Percentiles rank a stretch among this genome's conserved stretches.
phyloP scores from a whole-genome alignment of 2,888 invertebrate species.

The Anticlea derivata region DNA sequence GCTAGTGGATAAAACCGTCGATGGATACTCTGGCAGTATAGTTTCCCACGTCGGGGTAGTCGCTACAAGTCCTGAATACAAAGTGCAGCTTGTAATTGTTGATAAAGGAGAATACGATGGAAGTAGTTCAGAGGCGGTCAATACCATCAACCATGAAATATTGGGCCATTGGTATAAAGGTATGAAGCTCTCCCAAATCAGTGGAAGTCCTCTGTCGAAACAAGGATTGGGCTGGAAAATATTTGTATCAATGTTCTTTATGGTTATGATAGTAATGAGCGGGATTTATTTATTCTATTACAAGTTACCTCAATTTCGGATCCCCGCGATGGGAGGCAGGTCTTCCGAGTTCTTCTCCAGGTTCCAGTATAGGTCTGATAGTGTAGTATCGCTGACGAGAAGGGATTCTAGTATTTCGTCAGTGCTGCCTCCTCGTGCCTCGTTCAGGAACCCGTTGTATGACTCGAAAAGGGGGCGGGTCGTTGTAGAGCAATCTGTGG shows the following conservation, averaged over 20 bases:
- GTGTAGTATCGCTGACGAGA: constrained; percentile 69
- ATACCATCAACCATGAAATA: constrained; percentile 52
- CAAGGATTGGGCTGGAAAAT: constrained; percentile 61
- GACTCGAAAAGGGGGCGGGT: constrained; percentile 69
- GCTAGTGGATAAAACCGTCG: constrained; percentile 49
- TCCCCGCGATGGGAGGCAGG: constrained; percentile 42
- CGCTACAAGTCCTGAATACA: constrained; percentile 35
- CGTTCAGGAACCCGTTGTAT: constrained; percentile 74
- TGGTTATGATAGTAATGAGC: constrained; percentile 53
- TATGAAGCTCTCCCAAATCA: constrained; percentile 48
- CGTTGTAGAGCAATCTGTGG: constrained; percentile 52
- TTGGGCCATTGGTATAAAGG: constrained; percentile 53
- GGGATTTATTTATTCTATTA: constrained; percentile 68
- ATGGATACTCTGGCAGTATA: constrained; percentile 48
- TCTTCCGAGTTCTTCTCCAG: constrained; percentile 54
- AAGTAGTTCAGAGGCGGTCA: constrained; percentile 57
- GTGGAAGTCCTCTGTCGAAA: constrained; percentile 62
- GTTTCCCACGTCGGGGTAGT: constrained; percentile 62
- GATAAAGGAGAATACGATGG: constrained; percentile 66
- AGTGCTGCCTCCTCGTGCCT: constrained; percentile 49
- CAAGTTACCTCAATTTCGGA: constrained; percentile 47
- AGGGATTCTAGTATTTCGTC: constrained; percentile 56
- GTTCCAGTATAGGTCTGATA: constrained; percentile 66
- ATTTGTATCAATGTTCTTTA: constrained; percentile 63
- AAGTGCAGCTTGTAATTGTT: constrained; percentile 65